Evolutionary conservation across 2,888 invertebrate genomes (phyloP).

Genomic region (Diplazon laetatorius): DNA sequence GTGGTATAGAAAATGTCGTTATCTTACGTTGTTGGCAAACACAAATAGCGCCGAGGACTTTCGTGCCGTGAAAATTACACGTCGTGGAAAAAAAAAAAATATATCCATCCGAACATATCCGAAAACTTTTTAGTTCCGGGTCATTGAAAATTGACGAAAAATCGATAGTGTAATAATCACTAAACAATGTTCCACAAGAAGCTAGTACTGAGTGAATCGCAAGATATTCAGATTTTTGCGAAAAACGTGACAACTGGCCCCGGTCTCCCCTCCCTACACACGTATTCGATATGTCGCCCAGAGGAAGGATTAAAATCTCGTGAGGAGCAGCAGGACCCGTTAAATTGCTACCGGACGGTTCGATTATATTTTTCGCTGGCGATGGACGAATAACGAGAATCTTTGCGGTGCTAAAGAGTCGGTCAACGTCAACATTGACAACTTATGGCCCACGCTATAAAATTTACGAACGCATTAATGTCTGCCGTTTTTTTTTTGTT

Average conservation of each 20-base stretch:
- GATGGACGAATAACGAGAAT: constrained; percentile 22
- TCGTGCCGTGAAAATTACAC: constrained; percentile 11
- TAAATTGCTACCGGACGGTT: constrained; percentile 68
- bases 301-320: constrained; percentile 72
- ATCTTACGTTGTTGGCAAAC: background rate
- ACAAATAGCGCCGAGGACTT: constrained; percentile 1
- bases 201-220: no score
- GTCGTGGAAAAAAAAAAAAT: constrained; percentile 19
- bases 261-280: no score
- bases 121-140: no score
- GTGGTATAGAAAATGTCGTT: constrained; percentile 60
- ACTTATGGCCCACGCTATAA: constrained; percentile 14
- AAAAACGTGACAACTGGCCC: no score
- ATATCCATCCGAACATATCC: no score
- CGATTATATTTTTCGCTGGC: constrained; percentile 50
- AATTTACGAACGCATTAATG: constrained; percentile 43
- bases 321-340: constrained; percentile 64
- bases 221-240: no score
- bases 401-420: constrained; percentile 38
- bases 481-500: constrained; percentile 5
- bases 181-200: no score
- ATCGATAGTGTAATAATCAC: no score
- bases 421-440: constrained; percentile 33
- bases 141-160: no score
- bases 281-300: constrained; percentile 1